These are phyloP conservation scores for Phodopus roborovskii DNA, from an alignment of 2,113 vertebrate genomes.

Conservation along the genomic window DNA sequence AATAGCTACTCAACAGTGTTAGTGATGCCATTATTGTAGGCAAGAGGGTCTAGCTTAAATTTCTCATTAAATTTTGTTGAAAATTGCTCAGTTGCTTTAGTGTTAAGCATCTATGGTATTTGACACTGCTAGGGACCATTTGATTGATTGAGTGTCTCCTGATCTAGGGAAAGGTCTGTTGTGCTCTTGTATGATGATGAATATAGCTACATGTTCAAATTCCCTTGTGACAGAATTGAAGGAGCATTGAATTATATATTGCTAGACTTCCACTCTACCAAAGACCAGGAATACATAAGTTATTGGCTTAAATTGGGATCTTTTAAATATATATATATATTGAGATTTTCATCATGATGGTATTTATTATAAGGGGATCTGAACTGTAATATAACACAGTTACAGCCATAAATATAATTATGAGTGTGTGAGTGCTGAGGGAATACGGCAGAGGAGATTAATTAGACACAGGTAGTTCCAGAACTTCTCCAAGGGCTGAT, in stretches of 20 bases:
- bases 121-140: not conserved
- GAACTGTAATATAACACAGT: conserved; percentile 77
- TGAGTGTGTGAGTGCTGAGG: conserved; percentile 64
- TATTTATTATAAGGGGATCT: conserved; percentile 76
- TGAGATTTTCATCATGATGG: conserved; percentile 58
- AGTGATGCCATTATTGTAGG: not conserved
- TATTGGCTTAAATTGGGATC: not conserved
- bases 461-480: conserved; percentile 78
- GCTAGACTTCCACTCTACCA: not conserved
- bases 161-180: not conserved
- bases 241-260: not conserved
- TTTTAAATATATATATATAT: not conserved
- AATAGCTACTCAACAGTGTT: not conserved
- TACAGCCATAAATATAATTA: conserved; percentile 80
- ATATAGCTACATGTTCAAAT: conserved; percentile 11
- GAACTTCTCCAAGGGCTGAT: conserved; percentile 63
- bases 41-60: not conserved
- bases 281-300: not conserved
- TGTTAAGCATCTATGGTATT: not conserved
- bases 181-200: not conserved
- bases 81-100: not conserved
- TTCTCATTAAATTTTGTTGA: not conserved
- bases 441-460: conserved; percentile 74
- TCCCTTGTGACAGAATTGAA: conserved; percentile 2
- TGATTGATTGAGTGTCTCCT: not conserved